phyloP scores from a whole-genome alignment of 2,888 invertebrate genomes.

The Cenopis cana region DNA sequence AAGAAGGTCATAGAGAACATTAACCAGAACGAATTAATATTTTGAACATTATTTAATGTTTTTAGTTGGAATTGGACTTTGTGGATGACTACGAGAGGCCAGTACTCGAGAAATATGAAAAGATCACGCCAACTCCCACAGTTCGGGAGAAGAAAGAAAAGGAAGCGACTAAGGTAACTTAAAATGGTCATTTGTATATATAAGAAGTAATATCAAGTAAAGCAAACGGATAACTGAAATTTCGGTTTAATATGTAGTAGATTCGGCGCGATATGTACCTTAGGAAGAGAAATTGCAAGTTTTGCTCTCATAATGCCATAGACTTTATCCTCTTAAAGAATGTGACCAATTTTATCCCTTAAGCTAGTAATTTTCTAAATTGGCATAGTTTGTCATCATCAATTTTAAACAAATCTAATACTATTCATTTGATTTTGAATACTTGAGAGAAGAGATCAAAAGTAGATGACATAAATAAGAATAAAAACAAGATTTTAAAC shows the following conservation, averaged over 20 bases:
- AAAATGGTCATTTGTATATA: not conserved
- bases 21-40: conserved; percentile 1
- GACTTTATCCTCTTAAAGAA: too few species aligned
- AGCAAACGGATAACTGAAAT: not conserved
- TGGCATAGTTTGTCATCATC: too few species aligned
- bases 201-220: not conserved
- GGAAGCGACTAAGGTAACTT: conserved; percentile 67
- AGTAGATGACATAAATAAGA: not conserved
- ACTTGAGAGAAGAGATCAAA: too few species aligned
- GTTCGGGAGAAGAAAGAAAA: conserved; percentile 78
- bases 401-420: too few species aligned
- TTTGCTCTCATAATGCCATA: too few species aligned
- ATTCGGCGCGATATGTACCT: too few species aligned
- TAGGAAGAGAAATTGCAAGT: too few species aligned
- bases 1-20: not conserved
- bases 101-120: conserved; percentile 89
- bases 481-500: conserved; percentile 25
- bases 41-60: conserved; percentile 36
- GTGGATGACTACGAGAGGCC: conserved; percentile 91
- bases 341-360: too few species aligned
- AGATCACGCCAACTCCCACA: conserved; percentile 80
- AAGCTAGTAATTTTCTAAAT: too few species aligned
- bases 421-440: too few species aligned
- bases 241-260: not conserved
- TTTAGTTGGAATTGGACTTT: conserved; percentile 80